Base-by-base conservation (phyloP, 2,888 invertebrate species). In the Eupithecia subfuscata region DNA sequence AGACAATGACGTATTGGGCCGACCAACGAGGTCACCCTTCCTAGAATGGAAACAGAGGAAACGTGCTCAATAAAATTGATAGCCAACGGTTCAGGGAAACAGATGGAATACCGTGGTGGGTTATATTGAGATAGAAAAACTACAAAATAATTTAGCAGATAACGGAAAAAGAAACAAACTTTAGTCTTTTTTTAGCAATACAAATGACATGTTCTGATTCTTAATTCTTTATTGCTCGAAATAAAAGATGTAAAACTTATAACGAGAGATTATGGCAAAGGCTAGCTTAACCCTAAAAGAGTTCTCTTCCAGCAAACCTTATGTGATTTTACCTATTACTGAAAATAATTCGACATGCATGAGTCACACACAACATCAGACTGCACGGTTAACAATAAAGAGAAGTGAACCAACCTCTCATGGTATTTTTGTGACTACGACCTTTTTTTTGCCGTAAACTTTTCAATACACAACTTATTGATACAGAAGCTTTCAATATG, bases 1-100 rank as follows among this genome's bases (percentile, higher is more conserved):
- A 82, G 80, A 86, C 86, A 85, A 84, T 85, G 82, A 84, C 81
- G 80, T 81, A 83, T 82, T 78, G 78, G 82, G 78, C 11, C 75
- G 79, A 80, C 82, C 76, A 78, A 79, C 82, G 81, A 82, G 83
- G 82, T 81, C 80, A 81, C 82, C 77, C 80, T 80, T 80, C 80
- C 79, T 74, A 82, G 82, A 84, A 84, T 82, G 82, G 80, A 81
- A 81, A 81, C 78, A 79, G 78, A 80, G 80, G 81, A 80, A 82
- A 81, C 80, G 76, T 75, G 78, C 81, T 78, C 82, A 77, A 84
- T 82, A 83, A 82, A 80, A 82, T 73, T 76, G 75, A 82, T 79
- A 78, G 80, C 75, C 73, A 75, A 76, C 73, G 75, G 74, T 68
- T 40, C 52, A 73, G 71, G 65, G 65, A 64, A 69, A 72, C 69